Percentiles rank a stretch among this genome's conserved stretches.
phyloP scores from a whole-genome alignment of 1,140 invertebrate genomes.

The Vanessa atalanta region DNA sequence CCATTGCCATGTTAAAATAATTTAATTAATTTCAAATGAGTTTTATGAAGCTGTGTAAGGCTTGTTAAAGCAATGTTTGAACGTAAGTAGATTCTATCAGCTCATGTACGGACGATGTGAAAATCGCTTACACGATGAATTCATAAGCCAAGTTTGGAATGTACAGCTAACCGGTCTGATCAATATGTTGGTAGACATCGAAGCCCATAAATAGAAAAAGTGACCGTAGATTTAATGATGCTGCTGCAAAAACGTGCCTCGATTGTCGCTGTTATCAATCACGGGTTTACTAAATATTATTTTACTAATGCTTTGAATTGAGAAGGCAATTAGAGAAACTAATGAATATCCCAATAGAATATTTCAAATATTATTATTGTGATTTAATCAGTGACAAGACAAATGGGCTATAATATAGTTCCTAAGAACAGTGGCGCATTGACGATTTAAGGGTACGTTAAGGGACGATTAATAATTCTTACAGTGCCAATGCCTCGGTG shows the following conservation, averaged over 20 bases:
- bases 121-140: slow-evolving; percentile 60
- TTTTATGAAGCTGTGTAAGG: slow-evolving; percentile 13
- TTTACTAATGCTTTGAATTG: slow-evolving; percentile 45
- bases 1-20: not conserved
- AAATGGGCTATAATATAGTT: too few species aligned
- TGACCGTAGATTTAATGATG: slow-evolving; percentile 64
- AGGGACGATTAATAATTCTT: too few species aligned
- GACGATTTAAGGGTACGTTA: too few species aligned
- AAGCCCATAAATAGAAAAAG: slow-evolving; percentile 72
- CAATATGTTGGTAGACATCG: slow-evolving; percentile 67
- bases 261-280: slow-evolving; percentile 66
- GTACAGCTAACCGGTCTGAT: slow-evolving; percentile 59
- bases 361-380: too few species aligned
- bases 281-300: slow-evolving; percentile 52
- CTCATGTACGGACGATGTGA: slow-evolving; percentile 49
- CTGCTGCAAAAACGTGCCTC: slow-evolving; percentile 57
- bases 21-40: slow-evolving; percentile 28
- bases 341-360: not conserved
- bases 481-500: too few species aligned
- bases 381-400: too few species aligned
- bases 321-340: slow-evolving; percentile 11
- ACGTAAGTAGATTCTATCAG: slow-evolving; percentile 21
- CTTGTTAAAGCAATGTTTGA: slow-evolving; percentile 14
- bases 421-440: too few species aligned
- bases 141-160: slow-evolving; percentile 51